Percentiles rank a stretch among this genome's conserved stretches.
Evolutionary conservation across 1,140 invertebrate species (phyloP).

Genomic region (Chrysomallon squamiferum): DNA sequence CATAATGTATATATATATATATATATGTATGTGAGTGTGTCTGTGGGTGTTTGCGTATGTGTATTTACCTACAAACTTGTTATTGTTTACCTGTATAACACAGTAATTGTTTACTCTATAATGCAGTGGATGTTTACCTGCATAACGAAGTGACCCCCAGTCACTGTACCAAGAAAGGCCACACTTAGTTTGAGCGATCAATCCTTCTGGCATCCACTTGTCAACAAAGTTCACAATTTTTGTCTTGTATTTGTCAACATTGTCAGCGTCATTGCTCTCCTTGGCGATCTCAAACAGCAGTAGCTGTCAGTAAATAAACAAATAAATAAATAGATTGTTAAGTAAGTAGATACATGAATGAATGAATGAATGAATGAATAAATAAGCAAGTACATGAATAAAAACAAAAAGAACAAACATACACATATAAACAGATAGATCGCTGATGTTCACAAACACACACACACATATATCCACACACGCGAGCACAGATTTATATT

Average conservation of each 20-base stretch:
- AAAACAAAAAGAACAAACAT: no score
- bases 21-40: constrained; percentile 6
- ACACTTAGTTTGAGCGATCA: constrained; percentile 39
- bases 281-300: no score
- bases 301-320: no score
- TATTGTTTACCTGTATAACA: background rate
- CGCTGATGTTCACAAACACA: no score
- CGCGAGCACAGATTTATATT: no score
- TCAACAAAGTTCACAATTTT: constrained; percentile 33
- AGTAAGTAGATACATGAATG: no score
- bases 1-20: background rate
- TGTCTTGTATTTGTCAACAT: constrained; percentile 25
- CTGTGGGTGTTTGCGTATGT: constrained; percentile 4
- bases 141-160: constrained; percentile 51
- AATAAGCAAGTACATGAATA: no score
- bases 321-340: no score
- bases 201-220: constrained; percentile 47
- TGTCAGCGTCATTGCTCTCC: no score
- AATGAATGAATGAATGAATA: no score
- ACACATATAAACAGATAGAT: no score
- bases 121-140: constrained; percentile 25
- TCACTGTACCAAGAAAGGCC: constrained; percentile 42
- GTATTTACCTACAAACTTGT: background rate
- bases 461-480: no score
- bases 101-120: background rate